Evolutionary conservation across 2,797 vertebrate genomes (phyloP), one percentile per base, ranked within the genome.

Genomic region (Poeciliopsis turneri): DNA sequence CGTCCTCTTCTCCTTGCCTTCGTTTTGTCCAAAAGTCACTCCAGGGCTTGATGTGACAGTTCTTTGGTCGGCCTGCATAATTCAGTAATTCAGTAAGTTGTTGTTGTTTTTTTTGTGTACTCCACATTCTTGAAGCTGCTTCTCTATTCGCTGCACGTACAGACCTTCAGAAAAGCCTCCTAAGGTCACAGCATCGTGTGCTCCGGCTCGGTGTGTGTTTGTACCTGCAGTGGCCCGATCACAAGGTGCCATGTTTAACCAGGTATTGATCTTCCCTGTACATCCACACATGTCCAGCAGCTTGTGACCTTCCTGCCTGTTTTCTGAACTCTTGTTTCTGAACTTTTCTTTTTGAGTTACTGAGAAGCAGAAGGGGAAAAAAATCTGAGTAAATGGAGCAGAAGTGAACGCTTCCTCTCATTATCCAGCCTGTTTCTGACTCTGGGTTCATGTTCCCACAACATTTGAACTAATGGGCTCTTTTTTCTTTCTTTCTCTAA

Each of bases 11-110:
- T 73, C 30, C 15, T 57, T 30, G 55, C 47, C 33, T 69, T n/a
- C 0, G 51, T 80, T 81, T 69, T 80, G 47, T 77, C 75, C 83
- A 87, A 91, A 90, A 90, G 92, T 93, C 86, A 80, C 77, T 86
- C 45, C 82, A 84, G 80, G 78, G 79, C 84, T 85, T 81, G 86
- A 82, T 75, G 76, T 78, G 76, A 45, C 82, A 66, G 57, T 66
- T 55, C 80, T 81, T 82, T 87, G 88, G 84, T 88, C 77, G 23
- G 78, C 55, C 86, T 94, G 92, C 92, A 94, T 94, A 92, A 94
- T 92, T 93, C 49, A 51, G 49, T 51, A 23, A 23, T 23, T 20
- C 18, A 6, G 18, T 49, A 20, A 20, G 2, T 49, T 20, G 23
- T 46, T 45, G 13, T 2, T 45, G 3, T 46, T 46, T 49, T 49